Conservation (phyloP, 2,797 vertebrate genomes). For the Numenius phaeopus region DNA sequence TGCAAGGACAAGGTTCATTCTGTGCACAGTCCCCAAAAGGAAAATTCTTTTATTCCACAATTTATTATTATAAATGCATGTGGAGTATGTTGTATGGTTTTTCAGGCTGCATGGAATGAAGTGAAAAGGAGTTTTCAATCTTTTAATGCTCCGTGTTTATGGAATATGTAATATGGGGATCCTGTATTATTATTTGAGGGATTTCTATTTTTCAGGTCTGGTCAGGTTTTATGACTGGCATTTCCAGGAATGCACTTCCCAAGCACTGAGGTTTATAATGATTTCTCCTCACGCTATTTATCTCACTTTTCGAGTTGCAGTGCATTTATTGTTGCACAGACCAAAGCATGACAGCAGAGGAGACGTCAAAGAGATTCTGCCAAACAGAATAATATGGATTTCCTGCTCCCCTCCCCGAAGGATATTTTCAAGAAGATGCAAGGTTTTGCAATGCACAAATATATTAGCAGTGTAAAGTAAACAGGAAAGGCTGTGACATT, state of each 20-base stretch:
- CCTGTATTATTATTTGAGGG: constrained; percentile 55
- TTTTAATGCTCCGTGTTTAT: constrained; percentile 55
- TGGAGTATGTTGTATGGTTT: constrained; percentile 20
- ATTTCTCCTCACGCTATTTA: constrained; percentile 68
- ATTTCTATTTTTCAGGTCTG: constrained; percentile 67
- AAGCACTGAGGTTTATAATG: constrained; percentile 58
- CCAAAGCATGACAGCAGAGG: constrained; percentile 61
- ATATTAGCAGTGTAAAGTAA: constrained; percentile 45
- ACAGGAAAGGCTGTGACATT: constrained; percentile 32
- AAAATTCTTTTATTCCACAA: constrained; percentile 22
- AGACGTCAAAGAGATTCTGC: constrained; percentile 68
- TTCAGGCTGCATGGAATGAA: constrained; percentile 49
- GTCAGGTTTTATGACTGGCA: constrained; percentile 63
- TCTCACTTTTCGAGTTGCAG: constrained; percentile 73
- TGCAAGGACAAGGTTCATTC: constrained; percentile 29
- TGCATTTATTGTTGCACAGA: constrained; percentile 59
- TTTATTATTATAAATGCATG: constrained; percentile 33
- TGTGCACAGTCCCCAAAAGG: neutral
- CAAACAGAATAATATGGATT: constrained; percentile 59
- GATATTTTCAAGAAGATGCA: constrained; percentile 61
- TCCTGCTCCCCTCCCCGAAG: neutral
- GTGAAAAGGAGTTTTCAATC: constrained; percentile 58
- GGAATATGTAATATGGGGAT: constrained; percentile 62
- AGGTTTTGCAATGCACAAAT: constrained; percentile 27
- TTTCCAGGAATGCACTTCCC: constrained; percentile 34